A percentile compares a stretch with the other conserved stretches of the same genome.
Evolutionary conservation across 2,113 vertebrate genomes (phyloP).

Genomic region (Hiodon alosoides): DNA sequence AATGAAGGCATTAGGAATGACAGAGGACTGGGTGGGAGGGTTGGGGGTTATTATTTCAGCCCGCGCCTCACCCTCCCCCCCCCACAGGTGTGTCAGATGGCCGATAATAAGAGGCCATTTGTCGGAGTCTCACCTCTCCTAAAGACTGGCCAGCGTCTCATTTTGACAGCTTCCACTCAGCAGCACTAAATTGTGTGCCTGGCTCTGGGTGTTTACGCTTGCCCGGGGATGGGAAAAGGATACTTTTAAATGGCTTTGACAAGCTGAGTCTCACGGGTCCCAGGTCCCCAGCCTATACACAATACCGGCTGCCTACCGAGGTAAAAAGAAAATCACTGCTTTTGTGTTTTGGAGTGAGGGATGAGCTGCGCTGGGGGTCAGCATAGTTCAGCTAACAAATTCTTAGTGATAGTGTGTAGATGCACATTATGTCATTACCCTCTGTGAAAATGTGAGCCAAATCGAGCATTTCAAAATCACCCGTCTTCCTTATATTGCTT

Average conservation of each 20-base stretch:
- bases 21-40: background rate
- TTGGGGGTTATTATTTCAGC: constrained; percentile 16
- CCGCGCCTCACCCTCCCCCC: background rate
- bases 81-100: constrained; percentile 24
- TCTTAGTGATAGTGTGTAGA: background rate
- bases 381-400: background rate
- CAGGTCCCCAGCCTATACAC: background rate
- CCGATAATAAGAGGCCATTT: background rate
- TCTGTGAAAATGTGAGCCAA: background rate
- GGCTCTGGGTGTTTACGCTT: background rate
- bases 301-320: background rate
- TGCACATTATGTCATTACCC: background rate
- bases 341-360: background rate
- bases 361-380: background rate
- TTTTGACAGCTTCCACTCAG: constrained; percentile 9
- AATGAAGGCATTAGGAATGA: background rate
- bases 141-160: background rate
- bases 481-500: no score
- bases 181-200: background rate
- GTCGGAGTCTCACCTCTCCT: background rate
- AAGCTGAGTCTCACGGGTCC: constrained; percentile 17
- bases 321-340: background rate
- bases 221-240: constrained; percentile 2
- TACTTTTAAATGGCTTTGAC: constrained; percentile 16
- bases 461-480: no score